These are phyloP conservation scores for Hirtodrosophila cameraria DNA, from an alignment of 2,888 invertebrate species.

Conservation along the genomic window DNA sequence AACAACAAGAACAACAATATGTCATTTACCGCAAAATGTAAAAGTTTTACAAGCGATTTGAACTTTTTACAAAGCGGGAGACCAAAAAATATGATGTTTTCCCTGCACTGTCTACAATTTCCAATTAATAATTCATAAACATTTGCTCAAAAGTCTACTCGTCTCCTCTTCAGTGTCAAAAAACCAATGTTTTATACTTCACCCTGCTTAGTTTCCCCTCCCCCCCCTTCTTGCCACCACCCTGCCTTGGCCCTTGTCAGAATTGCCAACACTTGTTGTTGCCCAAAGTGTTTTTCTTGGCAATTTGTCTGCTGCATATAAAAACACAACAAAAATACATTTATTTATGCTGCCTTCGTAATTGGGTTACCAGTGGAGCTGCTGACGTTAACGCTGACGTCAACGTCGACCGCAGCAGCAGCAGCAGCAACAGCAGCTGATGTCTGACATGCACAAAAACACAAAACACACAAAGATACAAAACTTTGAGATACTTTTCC, in stretches of 20 bases:
- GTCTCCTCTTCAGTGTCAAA: conserved; percentile 29
- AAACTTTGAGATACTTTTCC: conserved; percentile 27
- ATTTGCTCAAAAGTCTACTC: conserved; percentile 42
- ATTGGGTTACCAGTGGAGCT: conserved; percentile 70
- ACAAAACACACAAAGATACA: conserved; percentile 36
- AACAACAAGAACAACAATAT: conserved; percentile 30
- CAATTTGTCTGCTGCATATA: conserved; percentile 63
- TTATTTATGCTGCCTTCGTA: conserved; percentile 68
- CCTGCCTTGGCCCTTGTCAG: conserved; percentile 20
- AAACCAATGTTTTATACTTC: conserved; percentile 26
- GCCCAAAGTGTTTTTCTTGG: conserved; percentile 72
- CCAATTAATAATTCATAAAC: conserved; percentile 79
- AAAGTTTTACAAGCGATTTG: conserved; percentile 72
- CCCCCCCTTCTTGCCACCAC: conserved; percentile 6
- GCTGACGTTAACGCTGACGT: conserved; percentile 30
- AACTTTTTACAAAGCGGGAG: conserved; percentile 47
- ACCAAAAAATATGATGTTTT: conserved; percentile 1
- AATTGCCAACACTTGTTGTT: conserved; percentile 62
- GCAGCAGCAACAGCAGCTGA: conserved; percentile 19
- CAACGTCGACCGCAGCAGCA: conserved; percentile 8
- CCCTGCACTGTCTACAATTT: conserved; percentile 53
- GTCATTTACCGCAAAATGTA: conserved; percentile 68
- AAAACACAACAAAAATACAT: conserved; percentile 44
- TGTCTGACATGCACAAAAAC: conserved; percentile 24
- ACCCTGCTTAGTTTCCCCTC: background rate